phyloP scores from a whole-genome alignment of 2,113 vertebrate genomes.

The Lathamus discolor region DNA sequence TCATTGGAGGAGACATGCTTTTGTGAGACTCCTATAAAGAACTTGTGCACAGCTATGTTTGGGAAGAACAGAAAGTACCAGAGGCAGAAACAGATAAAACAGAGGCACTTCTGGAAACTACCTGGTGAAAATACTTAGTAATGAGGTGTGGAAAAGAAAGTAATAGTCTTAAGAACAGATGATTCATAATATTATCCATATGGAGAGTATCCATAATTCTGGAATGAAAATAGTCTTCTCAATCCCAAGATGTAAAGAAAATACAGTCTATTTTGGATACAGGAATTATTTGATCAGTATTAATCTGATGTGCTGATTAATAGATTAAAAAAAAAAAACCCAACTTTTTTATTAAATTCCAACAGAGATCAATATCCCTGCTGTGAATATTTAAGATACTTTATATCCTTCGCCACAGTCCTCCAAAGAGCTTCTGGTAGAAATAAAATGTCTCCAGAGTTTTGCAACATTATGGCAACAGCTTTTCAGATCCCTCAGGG shows the following conservation, averaged over 20 bases:
- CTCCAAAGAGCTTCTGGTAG: slow-evolving; percentile 39
- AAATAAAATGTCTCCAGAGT: slow-evolving; percentile 63
- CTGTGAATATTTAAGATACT: slow-evolving; percentile 29
- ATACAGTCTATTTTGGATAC: not conserved
- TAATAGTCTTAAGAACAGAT: not conserved
- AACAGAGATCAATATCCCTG: not conserved
- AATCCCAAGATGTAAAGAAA: not conserved
- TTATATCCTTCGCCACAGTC: not conserved
- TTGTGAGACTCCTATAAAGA: not conserved
- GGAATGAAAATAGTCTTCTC: not conserved
- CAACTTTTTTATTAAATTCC: not conserved
- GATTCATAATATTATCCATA: not conserved
- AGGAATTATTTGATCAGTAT: not conserved
- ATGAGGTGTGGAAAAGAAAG: not conserved
- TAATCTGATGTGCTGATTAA: not conserved
- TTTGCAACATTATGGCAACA: slow-evolving; percentile 37
- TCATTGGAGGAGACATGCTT: not conserved
- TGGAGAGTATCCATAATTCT: not conserved
- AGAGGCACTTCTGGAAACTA: not conserved
- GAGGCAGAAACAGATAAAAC: not conserved
- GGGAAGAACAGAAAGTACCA: not conserved
- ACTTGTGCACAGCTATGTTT: not conserved
- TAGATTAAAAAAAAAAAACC: not conserved
- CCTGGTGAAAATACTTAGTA: not conserved
- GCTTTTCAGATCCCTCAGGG: slow-evolving; percentile 25